Evolutionary conservation across 2,888 invertebrate species (phyloP).

Genomic region (Chalcis sispes): DNA sequence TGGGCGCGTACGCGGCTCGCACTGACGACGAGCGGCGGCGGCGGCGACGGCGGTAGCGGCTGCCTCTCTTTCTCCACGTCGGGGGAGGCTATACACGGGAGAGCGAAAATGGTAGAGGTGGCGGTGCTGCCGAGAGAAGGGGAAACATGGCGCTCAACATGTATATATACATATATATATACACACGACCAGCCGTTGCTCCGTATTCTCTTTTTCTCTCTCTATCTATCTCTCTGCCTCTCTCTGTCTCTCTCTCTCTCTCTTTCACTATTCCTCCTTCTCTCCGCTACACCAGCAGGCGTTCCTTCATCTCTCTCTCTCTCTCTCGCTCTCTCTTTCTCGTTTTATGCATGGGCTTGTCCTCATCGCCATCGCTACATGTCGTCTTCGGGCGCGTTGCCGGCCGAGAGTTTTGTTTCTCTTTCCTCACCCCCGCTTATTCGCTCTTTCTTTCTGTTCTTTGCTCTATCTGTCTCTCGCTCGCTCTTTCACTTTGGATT

Average conservation of each 20-base stretch:
- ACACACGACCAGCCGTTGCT: not conserved
- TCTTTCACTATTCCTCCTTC: too few species aligned
- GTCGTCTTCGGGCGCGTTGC: too few species aligned
- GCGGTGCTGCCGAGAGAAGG: not conserved
- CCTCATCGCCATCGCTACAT: too few species aligned
- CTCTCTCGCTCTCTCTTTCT: not conserved
- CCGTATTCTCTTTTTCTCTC: not conserved
- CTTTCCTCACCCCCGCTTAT: too few species aligned
- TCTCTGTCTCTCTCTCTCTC: not conserved
- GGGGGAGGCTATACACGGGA: constrained; percentile 20
- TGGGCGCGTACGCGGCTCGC: constrained; percentile 49
- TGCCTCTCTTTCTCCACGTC: not conserved
- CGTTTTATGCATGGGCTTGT: too few species aligned
- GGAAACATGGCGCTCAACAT: constrained; percentile 50
- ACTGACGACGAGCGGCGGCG: constrained; percentile 26
- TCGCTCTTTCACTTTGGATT: not conserved
- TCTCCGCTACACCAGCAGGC: not conserved
- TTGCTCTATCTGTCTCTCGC: not conserved
- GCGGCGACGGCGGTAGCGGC: not conserved
- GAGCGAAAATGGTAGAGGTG: not conserved
- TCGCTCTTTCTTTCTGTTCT: too few species aligned
- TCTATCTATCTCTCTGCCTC: not conserved
- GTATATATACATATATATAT: not conserved
- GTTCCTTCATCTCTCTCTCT: not conserved
- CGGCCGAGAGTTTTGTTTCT: constrained; percentile 8